phyloP scores from a whole-genome alignment of 2,888 invertebrate species.

The Dendrolimus houi region DNA sequence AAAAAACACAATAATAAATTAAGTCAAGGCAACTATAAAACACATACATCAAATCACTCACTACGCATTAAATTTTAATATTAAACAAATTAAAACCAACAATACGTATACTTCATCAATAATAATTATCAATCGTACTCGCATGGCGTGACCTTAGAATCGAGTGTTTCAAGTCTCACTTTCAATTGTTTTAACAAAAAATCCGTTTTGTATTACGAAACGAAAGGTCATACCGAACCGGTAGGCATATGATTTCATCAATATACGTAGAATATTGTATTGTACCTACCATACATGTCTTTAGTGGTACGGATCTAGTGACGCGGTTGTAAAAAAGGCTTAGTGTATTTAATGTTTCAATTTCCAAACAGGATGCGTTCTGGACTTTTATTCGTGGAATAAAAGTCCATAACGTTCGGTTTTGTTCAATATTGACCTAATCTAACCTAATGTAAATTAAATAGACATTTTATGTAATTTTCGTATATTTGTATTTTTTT shows the following conservation, averaged over 20 bases:
- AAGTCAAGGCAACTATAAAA: neutral
- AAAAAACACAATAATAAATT: neutral
- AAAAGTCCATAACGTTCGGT: too few relatives aligned
- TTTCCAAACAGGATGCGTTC: too few relatives aligned
- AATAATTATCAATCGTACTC: conserved; percentile 10
- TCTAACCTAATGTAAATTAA: too few relatives aligned
- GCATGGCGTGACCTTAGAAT: conserved; percentile 41
- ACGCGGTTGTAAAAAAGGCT: too few relatives aligned
- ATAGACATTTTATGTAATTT: too few relatives aligned
- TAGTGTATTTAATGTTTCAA: too few relatives aligned
- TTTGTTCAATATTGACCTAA: too few relatives aligned
- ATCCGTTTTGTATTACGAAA: conserved; percentile 31
- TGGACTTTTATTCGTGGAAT: too few relatives aligned
- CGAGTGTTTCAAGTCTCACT: conserved; percentile 42
- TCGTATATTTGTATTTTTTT: too few relatives aligned
- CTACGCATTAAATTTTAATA: neutral
- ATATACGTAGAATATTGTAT: too few relatives aligned
- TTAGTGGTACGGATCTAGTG: too few relatives aligned
- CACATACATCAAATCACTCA: neutral
- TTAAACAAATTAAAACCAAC: neutral
- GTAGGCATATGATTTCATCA: conserved; percentile 41
- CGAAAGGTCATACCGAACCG: conserved; percentile 47
- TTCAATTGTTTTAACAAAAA: conserved; percentile 65
- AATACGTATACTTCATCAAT: neutral
- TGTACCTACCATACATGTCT: too few relatives aligned